Evolutionary conservation across 2,888 invertebrate species (phyloP).

Genomic region (Mythimna pallens): DNA sequence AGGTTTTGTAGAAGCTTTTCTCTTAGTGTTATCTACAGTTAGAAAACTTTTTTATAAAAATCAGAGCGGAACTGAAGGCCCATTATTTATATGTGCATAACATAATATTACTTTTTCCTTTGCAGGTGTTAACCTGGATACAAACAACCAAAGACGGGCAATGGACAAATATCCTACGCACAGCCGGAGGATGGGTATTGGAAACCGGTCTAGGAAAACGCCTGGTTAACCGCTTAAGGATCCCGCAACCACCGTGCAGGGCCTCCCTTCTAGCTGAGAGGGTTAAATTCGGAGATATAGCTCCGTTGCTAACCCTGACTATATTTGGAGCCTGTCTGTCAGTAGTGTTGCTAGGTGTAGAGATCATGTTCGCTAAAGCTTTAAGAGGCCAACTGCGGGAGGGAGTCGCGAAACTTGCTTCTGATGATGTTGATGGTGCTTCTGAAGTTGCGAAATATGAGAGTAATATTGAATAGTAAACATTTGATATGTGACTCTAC

Average conservation of each 20-base stretch:
- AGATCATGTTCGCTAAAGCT: slow-evolving; percentile 71
- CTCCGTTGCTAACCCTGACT: slow-evolving; percentile 73
- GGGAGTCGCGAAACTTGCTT: slow-evolving; percentile 4
- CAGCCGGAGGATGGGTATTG: slow-evolving; percentile 76
- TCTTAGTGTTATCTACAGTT: too few species aligned
- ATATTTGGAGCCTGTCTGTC: slow-evolving; percentile 72
- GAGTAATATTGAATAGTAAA: slow-evolving; percentile 11
- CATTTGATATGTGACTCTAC: not conserved
- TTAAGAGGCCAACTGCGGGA: slow-evolving; percentile 18
- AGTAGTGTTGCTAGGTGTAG: slow-evolving; percentile 72
- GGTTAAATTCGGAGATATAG: slow-evolving; percentile 80
- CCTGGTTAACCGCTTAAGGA: slow-evolving; percentile 69
- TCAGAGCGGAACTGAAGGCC: too few species aligned
- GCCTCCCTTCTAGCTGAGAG: slow-evolving; percentile 81
- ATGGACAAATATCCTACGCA: slow-evolving; percentile 74
- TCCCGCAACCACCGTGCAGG: slow-evolving; percentile 78
- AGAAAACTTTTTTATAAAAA: too few species aligned
- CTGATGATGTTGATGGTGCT: not conserved
- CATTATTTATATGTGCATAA: too few species aligned
- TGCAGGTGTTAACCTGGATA: slow-evolving; percentile 76
- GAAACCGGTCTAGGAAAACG: slow-evolving; percentile 79
- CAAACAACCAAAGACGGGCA: slow-evolving; percentile 76
- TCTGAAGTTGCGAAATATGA: slow-evolving; percentile 13
- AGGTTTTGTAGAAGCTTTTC: too few species aligned
- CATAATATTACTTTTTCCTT: slow-evolving; percentile 8